Conservation (phyloP, 2,888 invertebrate species). For the Trichopoda pennipes region DNA sequence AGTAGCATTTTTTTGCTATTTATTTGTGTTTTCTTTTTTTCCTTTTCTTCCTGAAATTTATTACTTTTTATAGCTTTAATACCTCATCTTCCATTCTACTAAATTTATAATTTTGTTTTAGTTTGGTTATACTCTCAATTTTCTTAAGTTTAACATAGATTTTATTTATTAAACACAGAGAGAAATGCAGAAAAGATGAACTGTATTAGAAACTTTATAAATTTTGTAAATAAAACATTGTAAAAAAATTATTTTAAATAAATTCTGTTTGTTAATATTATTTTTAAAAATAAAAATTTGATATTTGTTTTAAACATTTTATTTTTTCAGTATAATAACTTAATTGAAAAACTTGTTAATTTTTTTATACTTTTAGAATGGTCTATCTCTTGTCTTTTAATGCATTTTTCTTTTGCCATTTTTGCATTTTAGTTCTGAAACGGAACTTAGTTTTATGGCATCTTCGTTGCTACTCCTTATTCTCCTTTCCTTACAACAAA, state of each 20-base stretch:
- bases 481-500: constrained; percentile 17
- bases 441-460: constrained; percentile 30
- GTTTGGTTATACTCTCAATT: constrained; percentile 27
- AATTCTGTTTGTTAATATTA: too few species aligned
- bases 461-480: constrained; percentile 38
- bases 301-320: too few species aligned
- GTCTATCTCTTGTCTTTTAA: constrained; percentile 34
- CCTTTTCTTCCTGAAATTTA: constrained; percentile 17
- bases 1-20: constrained; percentile 1
- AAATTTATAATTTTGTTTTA: constrained; percentile 37
- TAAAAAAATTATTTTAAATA: too few species aligned
- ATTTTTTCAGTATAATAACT: too few species aligned
- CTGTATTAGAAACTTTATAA: background rate
- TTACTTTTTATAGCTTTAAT: constrained; percentile 25
- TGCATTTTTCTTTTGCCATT: constrained; percentile 3
- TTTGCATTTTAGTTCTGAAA: background rate
- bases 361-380: background rate
- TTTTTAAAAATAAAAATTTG: too few species aligned
- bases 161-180: constrained; percentile 28
- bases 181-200: background rate
- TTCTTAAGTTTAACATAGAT: constrained; percentile 17
- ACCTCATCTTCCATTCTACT: constrained; percentile 18
- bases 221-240: too few species aligned
- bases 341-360: too few species aligned
- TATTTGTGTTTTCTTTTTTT: constrained; percentile 19